These are phyloP conservation scores for Brachyrhaphis roseni DNA, from an alignment of 2,797 vertebrate genomes.

Conservation along the genomic window DNA sequence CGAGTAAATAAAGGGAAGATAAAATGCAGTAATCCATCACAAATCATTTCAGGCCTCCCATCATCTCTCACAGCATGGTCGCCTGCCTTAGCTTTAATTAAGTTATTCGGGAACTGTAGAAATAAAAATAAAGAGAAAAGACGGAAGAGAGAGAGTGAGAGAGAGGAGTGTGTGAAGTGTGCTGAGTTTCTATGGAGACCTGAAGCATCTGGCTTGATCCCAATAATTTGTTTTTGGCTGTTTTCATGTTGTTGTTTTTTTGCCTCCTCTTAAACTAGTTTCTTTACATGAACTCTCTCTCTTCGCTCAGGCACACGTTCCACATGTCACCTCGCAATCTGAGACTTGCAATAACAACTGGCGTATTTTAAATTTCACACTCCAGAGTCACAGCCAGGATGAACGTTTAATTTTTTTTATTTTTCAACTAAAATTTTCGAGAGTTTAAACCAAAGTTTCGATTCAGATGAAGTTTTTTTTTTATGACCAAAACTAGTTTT, in stretches of 20 bases:
- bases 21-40: conserved; percentile 82
- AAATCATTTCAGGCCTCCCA: conserved; percentile 81
- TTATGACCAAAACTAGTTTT: not conserved
- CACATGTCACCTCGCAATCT: conserved; percentile 21
- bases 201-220: conserved; percentile 82
- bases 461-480: not conserved
- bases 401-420: conserved; percentile 8
- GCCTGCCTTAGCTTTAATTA: conserved; percentile 82
- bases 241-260: conserved; percentile 53
- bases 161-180: conserved; percentile 71
- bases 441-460: conserved; percentile 7
- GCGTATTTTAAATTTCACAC: conserved; percentile 34
- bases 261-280: conserved; percentile 26
- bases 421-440: not conserved
- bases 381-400: conserved; percentile 20
- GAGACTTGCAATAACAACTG: conserved; percentile 47
- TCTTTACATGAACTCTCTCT: conserved; percentile 14
- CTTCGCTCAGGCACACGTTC: conserved; percentile 5
- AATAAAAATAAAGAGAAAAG: conserved; percentile 83
- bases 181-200: conserved; percentile 83
- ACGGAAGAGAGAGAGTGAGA: conserved; percentile 58
- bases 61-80: conserved; percentile 80
- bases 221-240: conserved; percentile 77
- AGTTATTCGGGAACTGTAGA: conserved; percentile 83
- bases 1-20: conserved; percentile 78